These are phyloP conservation scores for Caenorhabditis tropicalis DNA, from an alignment of 1,140 invertebrate genomes.

Conservation along the genomic window DNA sequence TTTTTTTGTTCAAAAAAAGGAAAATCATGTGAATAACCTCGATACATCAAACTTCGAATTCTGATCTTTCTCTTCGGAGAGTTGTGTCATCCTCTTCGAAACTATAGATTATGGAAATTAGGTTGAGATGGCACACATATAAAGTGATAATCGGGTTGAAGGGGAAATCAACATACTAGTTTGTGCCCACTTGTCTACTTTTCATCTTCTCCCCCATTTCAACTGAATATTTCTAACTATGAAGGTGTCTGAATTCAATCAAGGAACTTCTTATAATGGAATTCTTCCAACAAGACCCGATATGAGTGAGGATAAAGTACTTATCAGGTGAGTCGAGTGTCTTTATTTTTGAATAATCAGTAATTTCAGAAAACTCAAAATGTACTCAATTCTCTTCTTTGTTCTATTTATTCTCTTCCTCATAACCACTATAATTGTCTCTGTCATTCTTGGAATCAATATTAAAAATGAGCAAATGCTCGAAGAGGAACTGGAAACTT, in stretches of 20 bases:
- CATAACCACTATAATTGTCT: conserved; percentile 14
- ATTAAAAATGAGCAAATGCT: conserved; percentile 19
- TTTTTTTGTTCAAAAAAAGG: not conserved
- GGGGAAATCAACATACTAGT: not conserved
- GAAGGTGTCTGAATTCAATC: conserved; percentile 16
- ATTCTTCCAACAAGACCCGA: conserved; percentile 6
- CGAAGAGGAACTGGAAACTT: not conserved
- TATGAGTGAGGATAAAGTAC: conserved; percentile 30
- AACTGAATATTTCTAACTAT: not conserved
- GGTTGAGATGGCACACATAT: not conserved
- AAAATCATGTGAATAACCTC: conserved; percentile 7
- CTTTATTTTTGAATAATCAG: not conserved
- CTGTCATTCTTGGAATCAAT: conserved; percentile 32
- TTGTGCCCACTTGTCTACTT: not conserved
- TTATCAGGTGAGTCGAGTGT: not conserved
- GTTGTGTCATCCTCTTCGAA: not conserved
- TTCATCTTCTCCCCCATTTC: not conserved
- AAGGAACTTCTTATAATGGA: not conserved
- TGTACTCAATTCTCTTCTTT: conserved; percentile 17
- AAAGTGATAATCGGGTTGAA: conserved; percentile 7
- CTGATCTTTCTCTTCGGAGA: not conserved
- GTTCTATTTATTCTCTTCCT: conserved; percentile 11
- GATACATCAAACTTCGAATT: conserved; percentile 11
- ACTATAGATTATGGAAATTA: conserved; percentile 11
- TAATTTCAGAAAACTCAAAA: conserved; percentile 10